Evolutionary conservation across 2,113 vertebrate genomes (phyloP).

Genomic region (Hypocryptadius cinnamomeus): DNA sequence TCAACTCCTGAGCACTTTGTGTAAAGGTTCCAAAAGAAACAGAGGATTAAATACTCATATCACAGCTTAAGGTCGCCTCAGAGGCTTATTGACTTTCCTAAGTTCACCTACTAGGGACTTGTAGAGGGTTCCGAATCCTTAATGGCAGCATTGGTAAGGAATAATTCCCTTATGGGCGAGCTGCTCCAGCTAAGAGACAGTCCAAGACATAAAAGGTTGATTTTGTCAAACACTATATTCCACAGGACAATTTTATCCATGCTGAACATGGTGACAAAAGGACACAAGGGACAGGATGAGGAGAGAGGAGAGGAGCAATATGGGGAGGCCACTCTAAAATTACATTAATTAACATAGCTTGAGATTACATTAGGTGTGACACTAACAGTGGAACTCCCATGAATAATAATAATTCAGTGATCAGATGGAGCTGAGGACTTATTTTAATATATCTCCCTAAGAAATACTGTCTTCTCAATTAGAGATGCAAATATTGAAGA

Average conservation of each 20-base stretch:
- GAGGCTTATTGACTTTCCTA: conserved; percentile 49
- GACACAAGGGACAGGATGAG: neutral
- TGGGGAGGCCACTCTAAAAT: neutral
- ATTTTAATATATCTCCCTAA: neutral
- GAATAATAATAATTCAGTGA: conserved; percentile 16
- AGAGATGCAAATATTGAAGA: neutral
- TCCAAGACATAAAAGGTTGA: neutral
- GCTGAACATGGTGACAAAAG: conserved; percentile 10
- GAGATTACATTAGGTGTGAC: neutral
- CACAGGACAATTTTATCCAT: neutral
- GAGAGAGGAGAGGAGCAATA: neutral
- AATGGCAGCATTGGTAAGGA: neutral
- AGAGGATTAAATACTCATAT: conserved; percentile 24
- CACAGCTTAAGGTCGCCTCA: neutral
- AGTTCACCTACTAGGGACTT: neutral
- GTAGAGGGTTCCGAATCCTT: neutral
- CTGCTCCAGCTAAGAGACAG: neutral
- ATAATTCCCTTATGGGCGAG: neutral
- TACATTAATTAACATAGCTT: conserved; percentile 7
- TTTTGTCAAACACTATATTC: neutral
- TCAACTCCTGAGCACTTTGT: conserved; percentile 29
- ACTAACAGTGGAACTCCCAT: neutral
- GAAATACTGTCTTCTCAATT: neutral
- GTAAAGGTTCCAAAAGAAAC: conserved; percentile 41
- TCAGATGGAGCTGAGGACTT: neutral